phyloP scores from a whole-genome alignment of 2,797 vertebrate genomes.

The Sphenopsis melanotis region DNA sequence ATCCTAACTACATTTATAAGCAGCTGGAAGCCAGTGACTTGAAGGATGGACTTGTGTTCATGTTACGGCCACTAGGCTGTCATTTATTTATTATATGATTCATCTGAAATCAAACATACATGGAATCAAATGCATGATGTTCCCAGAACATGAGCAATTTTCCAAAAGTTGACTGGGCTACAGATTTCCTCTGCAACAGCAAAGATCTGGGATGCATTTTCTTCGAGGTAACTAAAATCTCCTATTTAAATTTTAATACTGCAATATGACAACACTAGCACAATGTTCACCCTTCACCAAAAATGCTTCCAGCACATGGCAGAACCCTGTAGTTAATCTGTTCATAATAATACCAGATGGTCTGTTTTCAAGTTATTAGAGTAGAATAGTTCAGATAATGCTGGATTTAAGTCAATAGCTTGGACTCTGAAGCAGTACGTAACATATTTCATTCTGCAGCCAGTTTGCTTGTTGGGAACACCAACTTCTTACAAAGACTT shows the following conservation, averaged over 20 bases:
- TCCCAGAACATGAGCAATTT: not conserved
- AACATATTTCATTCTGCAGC: not conserved
- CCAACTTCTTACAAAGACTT: not conserved
- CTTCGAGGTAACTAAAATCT: not conserved
- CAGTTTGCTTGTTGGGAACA: not conserved
- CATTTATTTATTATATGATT: not conserved
- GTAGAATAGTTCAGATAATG: not conserved
- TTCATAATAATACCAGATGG: not conserved
- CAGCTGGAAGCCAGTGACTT: not conserved
- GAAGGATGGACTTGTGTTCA: not conserved
- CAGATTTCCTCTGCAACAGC: not conserved
- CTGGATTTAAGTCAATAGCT: not conserved
- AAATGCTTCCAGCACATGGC: not conserved
- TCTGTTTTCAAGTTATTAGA: not conserved
- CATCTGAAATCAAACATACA: not conserved
- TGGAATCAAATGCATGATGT: not conserved
- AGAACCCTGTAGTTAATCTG: not conserved
- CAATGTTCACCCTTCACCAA: not conserved
- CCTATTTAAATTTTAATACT: not conserved
- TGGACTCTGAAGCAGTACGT: not conserved
- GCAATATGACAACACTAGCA: not conserved
- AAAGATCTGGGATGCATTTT: not conserved
- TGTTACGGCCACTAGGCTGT: rapidly evolving
- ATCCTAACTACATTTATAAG: not conserved
- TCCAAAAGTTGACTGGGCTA: not conserved